Percentiles rank a stretch among this genome's conserved stretches.
These are phyloP conservation scores for Gobionotothen gibberifrons DNA, from an alignment of 2,797 vertebrate species.

Conservation along the genomic window DNA sequence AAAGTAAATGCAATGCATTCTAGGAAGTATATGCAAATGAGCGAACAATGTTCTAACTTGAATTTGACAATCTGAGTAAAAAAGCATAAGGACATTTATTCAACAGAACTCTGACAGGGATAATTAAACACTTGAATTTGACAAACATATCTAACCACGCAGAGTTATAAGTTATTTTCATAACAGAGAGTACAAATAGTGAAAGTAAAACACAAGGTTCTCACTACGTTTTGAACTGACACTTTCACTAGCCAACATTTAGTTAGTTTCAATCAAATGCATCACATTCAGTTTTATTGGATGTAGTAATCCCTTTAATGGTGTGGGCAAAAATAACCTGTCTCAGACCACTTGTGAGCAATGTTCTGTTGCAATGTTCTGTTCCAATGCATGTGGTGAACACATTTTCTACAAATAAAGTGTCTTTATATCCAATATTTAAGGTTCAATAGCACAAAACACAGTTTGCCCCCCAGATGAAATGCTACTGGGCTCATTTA, in stretches of 20 bases:
- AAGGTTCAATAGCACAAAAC: background rate
- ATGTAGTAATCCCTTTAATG: too few relatives aligned
- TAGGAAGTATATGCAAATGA: background rate
- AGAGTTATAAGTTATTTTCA: background rate
- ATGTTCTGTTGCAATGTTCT: too few relatives aligned
- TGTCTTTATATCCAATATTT: background rate
- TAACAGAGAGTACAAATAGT: background rate
- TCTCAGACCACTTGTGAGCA: too few relatives aligned
- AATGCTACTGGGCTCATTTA: constrained; percentile 5
- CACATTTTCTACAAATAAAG: background rate
- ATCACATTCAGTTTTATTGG: too few relatives aligned
- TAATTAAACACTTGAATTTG: background rate
- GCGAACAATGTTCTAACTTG: background rate
- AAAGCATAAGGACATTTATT: constrained; percentile 1
- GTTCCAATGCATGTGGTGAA: background rate
- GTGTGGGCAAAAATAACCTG: too few relatives aligned
- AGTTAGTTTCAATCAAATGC: too few relatives aligned
- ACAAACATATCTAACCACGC: background rate
- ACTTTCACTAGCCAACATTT: too few relatives aligned
- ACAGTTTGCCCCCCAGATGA: background rate
- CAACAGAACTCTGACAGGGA: background rate
- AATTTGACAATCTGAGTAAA: background rate
- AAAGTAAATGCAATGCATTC: background rate
- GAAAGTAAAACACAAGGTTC: background rate
- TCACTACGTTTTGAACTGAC: background rate